phyloP scores from a whole-genome alignment of 30 jellyfish, hydroid and myxozoan species.

The Nemopilema nomurai region DNA sequence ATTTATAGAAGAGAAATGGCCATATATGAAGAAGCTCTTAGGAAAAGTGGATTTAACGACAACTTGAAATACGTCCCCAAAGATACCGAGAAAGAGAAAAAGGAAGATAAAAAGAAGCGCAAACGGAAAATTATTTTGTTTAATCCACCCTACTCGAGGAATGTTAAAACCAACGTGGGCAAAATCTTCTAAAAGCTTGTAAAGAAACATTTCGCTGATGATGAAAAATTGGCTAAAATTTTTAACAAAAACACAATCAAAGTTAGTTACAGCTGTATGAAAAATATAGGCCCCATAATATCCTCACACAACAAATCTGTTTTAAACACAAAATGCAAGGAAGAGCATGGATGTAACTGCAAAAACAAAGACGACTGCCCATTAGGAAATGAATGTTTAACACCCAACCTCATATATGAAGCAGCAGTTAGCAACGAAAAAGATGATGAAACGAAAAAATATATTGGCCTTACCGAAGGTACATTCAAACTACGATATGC shows the following conservation, averaged over 20 bases:
- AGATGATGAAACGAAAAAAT: no score
- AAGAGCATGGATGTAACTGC: no score
- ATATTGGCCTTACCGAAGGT: no score
- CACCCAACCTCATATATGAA: no score
- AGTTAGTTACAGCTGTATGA: no score
- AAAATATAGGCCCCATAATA: conserved; percentile 30
- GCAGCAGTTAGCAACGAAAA: no score
- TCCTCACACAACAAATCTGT: conserved; percentile 44
- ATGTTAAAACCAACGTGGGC: conserved; percentile 75
- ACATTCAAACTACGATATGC: no score
- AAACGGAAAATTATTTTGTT: conserved; percentile 52
- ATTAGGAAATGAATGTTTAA: no score
- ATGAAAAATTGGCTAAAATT: conserved; percentile 34
- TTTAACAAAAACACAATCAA: conserved; percentile 52
- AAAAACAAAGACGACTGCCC: no score
- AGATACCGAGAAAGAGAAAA: conserved; percentile 9
- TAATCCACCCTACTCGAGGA: conserved; percentile 39
- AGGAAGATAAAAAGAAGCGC: conserved; percentile 1
- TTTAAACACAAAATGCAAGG: background rate
- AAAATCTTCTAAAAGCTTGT: conserved; percentile 13
- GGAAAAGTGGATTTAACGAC: conserved; percentile 26
- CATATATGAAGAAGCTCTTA: conserved; percentile 55
- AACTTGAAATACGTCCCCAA: conserved; percentile 23
- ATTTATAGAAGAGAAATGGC: conserved; percentile 58
- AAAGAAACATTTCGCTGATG: conserved; percentile 54